Evolutionary conservation across 2,888 invertebrate genomes (phyloP).

Genomic region (Zootermopsis nevadensis): DNA sequence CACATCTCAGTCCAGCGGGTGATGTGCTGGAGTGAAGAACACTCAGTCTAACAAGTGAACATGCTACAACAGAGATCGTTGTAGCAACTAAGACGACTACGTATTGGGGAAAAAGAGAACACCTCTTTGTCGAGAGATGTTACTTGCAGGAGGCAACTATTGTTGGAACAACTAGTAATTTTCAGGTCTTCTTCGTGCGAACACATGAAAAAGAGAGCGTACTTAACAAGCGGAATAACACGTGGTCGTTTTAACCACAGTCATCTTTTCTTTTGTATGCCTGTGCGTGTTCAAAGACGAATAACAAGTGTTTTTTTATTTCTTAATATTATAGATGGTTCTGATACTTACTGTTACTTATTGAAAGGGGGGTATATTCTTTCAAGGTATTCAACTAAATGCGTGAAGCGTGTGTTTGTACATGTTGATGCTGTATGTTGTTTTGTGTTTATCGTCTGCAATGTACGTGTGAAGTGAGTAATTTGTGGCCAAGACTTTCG

Average conservation of each 20-base stretch:
- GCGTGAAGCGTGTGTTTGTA: not conserved
- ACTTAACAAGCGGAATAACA: not conserved
- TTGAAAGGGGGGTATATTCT: not conserved
- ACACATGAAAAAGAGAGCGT: not conserved
- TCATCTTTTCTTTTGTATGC: not conserved
- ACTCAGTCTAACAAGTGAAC: not conserved
- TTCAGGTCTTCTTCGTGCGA: not conserved
- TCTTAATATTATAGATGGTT: not conserved
- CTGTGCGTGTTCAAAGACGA: constrained; percentile 9
- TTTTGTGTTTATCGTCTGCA: not conserved
- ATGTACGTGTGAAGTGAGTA: not conserved
- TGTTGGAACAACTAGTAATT: not conserved
- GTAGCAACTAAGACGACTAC: not conserved
- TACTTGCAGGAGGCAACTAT: not conserved
- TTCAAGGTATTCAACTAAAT: constrained; percentile 31
- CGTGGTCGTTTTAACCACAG: not conserved
- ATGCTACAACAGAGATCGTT: not conserved
- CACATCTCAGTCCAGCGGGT: not conserved
- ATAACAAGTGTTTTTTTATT: not conserved
- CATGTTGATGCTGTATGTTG: not conserved
- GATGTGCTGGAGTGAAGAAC: constrained; percentile 6
- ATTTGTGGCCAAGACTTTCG: not conserved
- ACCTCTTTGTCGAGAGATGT: not conserved
- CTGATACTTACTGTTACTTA: constrained; percentile 17
- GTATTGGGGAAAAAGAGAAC: too few species aligned